Percentiles rank a stretch among this genome's conserved stretches.
phyloP scores from a whole-genome alignment of 2,797 vertebrate genomes.

The Buceros bicornis region DNA sequence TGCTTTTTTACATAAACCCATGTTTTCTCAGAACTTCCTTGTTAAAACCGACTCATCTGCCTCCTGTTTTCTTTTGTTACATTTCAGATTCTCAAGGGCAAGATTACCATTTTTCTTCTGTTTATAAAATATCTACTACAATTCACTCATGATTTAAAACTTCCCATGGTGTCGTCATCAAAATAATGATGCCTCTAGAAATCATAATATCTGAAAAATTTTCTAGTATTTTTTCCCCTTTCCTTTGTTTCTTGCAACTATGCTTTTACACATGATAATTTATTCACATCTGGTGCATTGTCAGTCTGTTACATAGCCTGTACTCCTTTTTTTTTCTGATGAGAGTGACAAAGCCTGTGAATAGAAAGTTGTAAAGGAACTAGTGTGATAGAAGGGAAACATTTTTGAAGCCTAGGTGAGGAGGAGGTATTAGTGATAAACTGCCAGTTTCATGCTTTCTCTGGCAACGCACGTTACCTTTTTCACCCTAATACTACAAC shows the following conservation, averaged over 20 bases:
- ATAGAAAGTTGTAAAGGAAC: not conserved
- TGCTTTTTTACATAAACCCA: not conserved
- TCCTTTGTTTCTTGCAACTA: not conserved
- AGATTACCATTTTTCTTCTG: not conserved
- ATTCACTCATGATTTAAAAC: not conserved
- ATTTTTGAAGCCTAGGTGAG: not conserved
- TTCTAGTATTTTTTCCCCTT: not conserved
- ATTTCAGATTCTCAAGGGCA: not conserved
- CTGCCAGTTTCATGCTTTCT: not conserved
- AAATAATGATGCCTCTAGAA: not conserved
- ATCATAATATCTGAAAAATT: not conserved
- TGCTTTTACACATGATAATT: not conserved
- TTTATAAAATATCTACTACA: not conserved
- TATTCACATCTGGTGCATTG: not conserved
- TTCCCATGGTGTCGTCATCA: not conserved
- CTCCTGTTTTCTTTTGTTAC: not conserved
- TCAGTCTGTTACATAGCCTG: not conserved
- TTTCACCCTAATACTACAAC: not conserved
- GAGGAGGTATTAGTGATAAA: not conserved
- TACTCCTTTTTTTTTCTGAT: not conserved
- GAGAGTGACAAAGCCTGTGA: not conserved
- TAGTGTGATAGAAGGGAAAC: not conserved
- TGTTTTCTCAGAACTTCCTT: not conserved
- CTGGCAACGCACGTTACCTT: not conserved
- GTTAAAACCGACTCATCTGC: not conserved